These are phyloP conservation scores for Takifugu flavidus DNA, from an alignment of 2,113 vertebrate species.

Conservation along the genomic window DNA sequence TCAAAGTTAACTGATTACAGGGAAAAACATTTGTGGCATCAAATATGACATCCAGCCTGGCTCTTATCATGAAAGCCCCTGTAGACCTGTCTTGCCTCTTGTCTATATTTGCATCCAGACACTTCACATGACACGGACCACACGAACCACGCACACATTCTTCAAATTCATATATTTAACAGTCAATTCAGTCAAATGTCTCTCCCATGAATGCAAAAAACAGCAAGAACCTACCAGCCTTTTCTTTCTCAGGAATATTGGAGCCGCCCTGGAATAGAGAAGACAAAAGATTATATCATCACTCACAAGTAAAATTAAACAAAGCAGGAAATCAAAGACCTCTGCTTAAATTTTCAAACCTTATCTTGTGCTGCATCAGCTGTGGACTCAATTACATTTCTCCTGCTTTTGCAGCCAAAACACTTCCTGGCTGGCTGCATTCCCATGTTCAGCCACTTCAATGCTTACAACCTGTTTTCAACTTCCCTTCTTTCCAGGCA, in stretches of 20 bases:
- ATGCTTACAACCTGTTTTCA: slow-evolving; percentile 3
- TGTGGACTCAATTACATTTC: slow-evolving; percentile 41
- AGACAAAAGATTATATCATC: slow-evolving; percentile 16
- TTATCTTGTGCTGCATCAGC: slow-evolving; percentile 43
- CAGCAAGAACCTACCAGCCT: slow-evolving; percentile 81
- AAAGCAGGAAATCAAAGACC: neutral
- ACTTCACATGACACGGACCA: slow-evolving; percentile 20
- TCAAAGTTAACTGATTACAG: slow-evolving; percentile 14
- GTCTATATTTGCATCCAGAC: slow-evolving; percentile 50
- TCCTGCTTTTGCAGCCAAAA: slow-evolving; percentile 29
- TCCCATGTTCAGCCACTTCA: slow-evolving; percentile 5
- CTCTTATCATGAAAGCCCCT: slow-evolving; percentile 54
- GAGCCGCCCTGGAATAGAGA: slow-evolving; percentile 75
- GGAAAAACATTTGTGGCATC: slow-evolving; percentile 24
- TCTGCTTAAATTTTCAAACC: too few species aligned
- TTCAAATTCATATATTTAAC: neutral
- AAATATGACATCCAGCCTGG: slow-evolving; percentile 49
- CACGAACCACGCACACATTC: neutral
- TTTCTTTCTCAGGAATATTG: slow-evolving; percentile 80
- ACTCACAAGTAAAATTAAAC: neutral
- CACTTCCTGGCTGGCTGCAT: slow-evolving; percentile 6
- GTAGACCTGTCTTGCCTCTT: slow-evolving; percentile 54
- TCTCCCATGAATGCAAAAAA: slow-evolving; percentile 6
- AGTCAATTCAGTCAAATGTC: neutral
- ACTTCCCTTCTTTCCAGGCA: neutral